Evolutionary conservation across 2,797 vertebrate species (phyloP), one percentile per base, ranked within the genome.

Genomic region (Halcyon leucocephala): DNA sequence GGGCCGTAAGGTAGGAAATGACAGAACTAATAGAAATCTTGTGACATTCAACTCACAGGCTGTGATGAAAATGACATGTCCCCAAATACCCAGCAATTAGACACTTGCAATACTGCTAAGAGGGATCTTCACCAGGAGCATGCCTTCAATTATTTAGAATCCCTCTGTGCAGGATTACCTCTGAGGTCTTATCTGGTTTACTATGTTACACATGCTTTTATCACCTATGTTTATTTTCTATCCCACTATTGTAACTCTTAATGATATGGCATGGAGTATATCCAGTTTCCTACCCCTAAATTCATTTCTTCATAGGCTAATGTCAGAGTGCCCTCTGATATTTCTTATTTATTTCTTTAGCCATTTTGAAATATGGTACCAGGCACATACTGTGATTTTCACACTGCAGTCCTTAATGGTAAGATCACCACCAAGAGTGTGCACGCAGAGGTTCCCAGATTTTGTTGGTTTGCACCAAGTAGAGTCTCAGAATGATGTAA

Each of bases 181-280:
- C 65, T 49, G 52, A 86, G 33, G 22, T 60, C 18, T 78, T 66
- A 26, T 3, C 57, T 87, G 14, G 10, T 28, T 89, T 93, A 41
- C 28, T 6, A 24, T 6, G 4, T 28, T 35, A 90, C 22, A 60
- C 35, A 21, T 31, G 6, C 12, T 88, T 78, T 88, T 76, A 79
- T 86, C 51, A 79, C 28, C 61, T 81, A 16, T 41, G 19, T 42
- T 86, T 83, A 52, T 87, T 77, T 88, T 82, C 42, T 71, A 4
- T 35, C 39, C 24, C 58, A 57, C n/a, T 58, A 13, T 15, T 41
- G 29, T 26, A 74, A 7, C 24, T 79, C n/a, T 51, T 80, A 42
- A 11, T 0, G 0, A 33, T 41, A 33, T 57, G 12, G 9, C 46
- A 44, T 1, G 10, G 22, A 55, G 9, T 46, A 26, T 28, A 48